Conservation (phyloP, 2,888 invertebrate genomes). For the Acholoe squamosa region DNA sequence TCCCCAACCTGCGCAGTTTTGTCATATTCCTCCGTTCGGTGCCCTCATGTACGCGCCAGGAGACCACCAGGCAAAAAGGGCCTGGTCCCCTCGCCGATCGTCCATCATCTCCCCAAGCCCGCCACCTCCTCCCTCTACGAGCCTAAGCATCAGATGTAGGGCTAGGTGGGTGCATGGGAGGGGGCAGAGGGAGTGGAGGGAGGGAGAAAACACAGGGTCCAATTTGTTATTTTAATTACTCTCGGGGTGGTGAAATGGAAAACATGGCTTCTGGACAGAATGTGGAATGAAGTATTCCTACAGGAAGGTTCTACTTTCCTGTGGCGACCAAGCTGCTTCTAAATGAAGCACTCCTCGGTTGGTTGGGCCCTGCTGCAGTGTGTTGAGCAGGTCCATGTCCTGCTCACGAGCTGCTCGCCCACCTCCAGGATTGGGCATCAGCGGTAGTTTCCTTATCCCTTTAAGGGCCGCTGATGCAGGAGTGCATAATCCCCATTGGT, state of each 20-base stretch:
- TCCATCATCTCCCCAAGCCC: not conserved
- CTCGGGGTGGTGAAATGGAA: slow-evolving; percentile 60
- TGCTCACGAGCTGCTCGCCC: too few relatives aligned
- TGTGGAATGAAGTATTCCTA: slow-evolving; percentile 56
- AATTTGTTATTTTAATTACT: slow-evolving; percentile 63
- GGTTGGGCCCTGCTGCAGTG: too few relatives aligned
- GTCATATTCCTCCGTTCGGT: slow-evolving; percentile 8
- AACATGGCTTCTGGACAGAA: slow-evolving; percentile 60
- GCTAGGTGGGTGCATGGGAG: not conserved
- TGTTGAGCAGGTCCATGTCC: too few relatives aligned
- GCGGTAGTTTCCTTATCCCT: not conserved
- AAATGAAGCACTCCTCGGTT: slow-evolving; percentile 21
- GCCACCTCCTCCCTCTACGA: not conserved
- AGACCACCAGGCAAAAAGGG: not conserved
- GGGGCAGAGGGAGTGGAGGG: too few relatives aligned
- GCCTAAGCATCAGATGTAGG: slow-evolving; percentile 32
- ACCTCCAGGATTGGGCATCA: too few relatives aligned
- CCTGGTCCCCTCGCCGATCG: slow-evolving; percentile 15
- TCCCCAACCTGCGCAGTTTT: slow-evolving; percentile 50
- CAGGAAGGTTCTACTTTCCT: slow-evolving; percentile 45
- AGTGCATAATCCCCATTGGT: too few relatives aligned
- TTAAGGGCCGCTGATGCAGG: too few relatives aligned
- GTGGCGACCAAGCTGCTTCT: not conserved
- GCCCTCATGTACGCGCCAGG: not conserved
- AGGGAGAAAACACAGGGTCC: slow-evolving; percentile 12